A percentile compares a stretch with the other conserved stretches of the same genome.
phyloP scores from a whole-genome alignment of 53 echinoderm and acorn worm species.

The Actinopyga echinites region DNA sequence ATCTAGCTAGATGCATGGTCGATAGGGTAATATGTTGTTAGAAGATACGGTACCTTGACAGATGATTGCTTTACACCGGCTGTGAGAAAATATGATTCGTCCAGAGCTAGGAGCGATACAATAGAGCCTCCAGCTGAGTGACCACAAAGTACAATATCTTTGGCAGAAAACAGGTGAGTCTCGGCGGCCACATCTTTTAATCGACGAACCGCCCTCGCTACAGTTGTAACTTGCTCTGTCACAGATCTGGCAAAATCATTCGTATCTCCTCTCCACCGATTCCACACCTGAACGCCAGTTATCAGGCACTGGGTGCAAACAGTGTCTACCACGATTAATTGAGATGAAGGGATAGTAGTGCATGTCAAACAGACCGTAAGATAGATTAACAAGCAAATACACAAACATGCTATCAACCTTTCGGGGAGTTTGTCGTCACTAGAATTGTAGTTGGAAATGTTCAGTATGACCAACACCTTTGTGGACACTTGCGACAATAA shows the following conservation, averaged over 20 bases:
- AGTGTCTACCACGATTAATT: not conserved
- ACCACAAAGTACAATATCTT: conserved; percentile 45
- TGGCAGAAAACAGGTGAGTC: conserved; percentile 36
- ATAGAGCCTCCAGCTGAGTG: conserved; percentile 67
- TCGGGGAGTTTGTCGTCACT: too few relatives aligned
- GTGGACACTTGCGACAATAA: not conserved
- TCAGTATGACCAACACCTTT: not conserved
- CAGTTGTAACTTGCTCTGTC: conserved; percentile 24
- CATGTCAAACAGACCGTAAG: too few relatives aligned
- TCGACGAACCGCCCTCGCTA: conserved; percentile 41
- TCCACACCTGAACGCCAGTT: not conserved
- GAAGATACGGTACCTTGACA: conserved; percentile 39
- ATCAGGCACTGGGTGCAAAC: conserved; percentile 1
- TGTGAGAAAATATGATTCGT: conserved; percentile 32
- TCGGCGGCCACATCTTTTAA: conserved; percentile 26
- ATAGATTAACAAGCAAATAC: too few relatives aligned
- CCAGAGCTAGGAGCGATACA: conserved; percentile 51
- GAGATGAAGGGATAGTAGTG: not conserved
- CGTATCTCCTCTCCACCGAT: not conserved
- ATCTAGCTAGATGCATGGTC: too few relatives aligned
- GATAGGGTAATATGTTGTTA: too few relatives aligned
- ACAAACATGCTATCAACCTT: too few relatives aligned
- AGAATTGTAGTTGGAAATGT: not conserved
- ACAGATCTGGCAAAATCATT: not conserved
- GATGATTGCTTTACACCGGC: conserved; percentile 24